phyloP scores from a whole-genome alignment of 2,888 invertebrate species.

The Pecten maximus region DNA sequence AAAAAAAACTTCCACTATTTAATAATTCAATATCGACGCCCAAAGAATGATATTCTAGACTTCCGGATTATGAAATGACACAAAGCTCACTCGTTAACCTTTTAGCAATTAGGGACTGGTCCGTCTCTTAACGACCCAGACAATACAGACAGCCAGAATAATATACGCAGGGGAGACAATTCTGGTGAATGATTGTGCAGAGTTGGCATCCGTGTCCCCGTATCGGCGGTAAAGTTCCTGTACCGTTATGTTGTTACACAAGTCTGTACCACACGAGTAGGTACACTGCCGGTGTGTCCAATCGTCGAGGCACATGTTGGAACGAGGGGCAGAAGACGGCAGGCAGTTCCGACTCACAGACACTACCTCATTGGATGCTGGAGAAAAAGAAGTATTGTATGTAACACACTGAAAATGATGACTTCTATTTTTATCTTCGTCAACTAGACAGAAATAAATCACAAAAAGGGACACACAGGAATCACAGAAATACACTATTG shows the following conservation, averaged over 20 bases:
- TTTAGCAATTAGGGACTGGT: not conserved
- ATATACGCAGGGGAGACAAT: not conserved
- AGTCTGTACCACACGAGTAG: not conserved
- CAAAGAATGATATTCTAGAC: too few relatives aligned
- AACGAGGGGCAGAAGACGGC: not conserved
- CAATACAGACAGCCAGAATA: not conserved
- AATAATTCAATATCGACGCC: too few relatives aligned
- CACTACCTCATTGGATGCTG: not conserved
- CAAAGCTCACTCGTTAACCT: too few relatives aligned
- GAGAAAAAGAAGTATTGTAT: not conserved
- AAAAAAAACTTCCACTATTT: too few relatives aligned
- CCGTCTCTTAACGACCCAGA: not conserved
- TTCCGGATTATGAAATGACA: too few relatives aligned
- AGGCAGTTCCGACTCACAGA: not conserved
- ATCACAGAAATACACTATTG: too few relatives aligned
- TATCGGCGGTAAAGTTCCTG: not conserved
- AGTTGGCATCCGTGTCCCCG: not conserved
- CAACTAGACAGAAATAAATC: too few relatives aligned
- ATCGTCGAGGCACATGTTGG: not conserved
- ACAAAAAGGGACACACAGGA: too few relatives aligned
- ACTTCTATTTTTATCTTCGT: too few relatives aligned
- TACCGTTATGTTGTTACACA: not conserved
- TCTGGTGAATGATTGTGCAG: not conserved
- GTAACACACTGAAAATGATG: too few relatives aligned
- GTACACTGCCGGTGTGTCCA: constrained; percentile 13